Evolutionary conservation across 1,140 invertebrate genomes (phyloP), one percentile per base, ranked within the genome.

Genomic region (Drosophila subobscura): DNA sequence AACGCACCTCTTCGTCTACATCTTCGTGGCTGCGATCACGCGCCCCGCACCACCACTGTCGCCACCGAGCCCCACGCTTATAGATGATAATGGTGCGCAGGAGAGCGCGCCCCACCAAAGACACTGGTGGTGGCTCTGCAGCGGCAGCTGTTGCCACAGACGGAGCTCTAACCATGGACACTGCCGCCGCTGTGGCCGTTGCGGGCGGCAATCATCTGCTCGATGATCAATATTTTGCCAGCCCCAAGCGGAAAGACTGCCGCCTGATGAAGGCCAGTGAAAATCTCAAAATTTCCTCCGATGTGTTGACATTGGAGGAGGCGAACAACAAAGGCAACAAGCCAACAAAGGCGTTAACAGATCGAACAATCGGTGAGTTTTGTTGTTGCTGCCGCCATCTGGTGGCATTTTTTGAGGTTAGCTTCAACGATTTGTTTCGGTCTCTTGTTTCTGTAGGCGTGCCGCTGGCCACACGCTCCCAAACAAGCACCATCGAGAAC

Each of bases 201-300:
- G 71, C 68, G 27, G 59, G 56, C n/a, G 58, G 56, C 41, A 66
- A 71, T 37, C 33, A 37, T 41, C 33, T 88, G 27, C 60, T 91
- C 44, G 91, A 91, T 53, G 91, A 92, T 74, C 89, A 90, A 79
- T 90, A 88, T 53, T 91, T 86, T 86, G 91, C 89, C 23, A 92
- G 91, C 46, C 91, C 91, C 14, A 92, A 92, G 72, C 81, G 91
- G 54, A 92, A 92, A 90, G 91, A 92, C 63, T 91, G 91, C 52
- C 90, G 90, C 63, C 64, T 91, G 20, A 91, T 83, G 73, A 78
- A 81, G 52, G 52, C 67, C 50, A 76, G 64, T 52, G 76, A 76
- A 77, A 84, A 89, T 77, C 59, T 80, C 52, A 71, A 72, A 20
- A 42, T 68, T 10, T 12, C 33, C 33, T 37, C 33, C 10, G 33